A percentile compares a stretch with the other conserved stretches of the same genome.
Evolutionary conservation across 1,140 invertebrate species (phyloP).

Genomic region (Phortica variegata): DNA sequence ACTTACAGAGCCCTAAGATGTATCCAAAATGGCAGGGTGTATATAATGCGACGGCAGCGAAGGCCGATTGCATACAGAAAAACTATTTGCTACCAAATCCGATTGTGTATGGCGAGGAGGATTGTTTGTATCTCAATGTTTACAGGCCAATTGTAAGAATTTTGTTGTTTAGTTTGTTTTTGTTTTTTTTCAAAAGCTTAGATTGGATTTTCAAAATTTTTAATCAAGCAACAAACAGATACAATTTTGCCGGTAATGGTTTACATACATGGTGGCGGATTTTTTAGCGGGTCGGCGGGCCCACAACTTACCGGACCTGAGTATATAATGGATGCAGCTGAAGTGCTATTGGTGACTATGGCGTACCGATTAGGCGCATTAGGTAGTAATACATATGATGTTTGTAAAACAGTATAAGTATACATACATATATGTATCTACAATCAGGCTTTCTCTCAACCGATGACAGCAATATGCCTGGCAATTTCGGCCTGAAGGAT

Average conservation of each 20-base stretch:
- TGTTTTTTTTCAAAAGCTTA: too few relatives aligned
- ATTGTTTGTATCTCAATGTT: constrained; percentile 67
- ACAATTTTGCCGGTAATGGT: constrained; percentile 56
- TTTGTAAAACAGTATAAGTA: not conserved
- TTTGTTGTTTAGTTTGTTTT: too few relatives aligned
- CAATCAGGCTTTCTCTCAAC: constrained; percentile 52
- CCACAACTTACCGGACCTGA: constrained; percentile 53
- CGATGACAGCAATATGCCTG: constrained; percentile 48
- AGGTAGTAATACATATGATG: constrained; percentile 24
- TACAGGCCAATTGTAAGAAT: constrained; percentile 61
- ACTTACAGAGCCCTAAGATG: constrained; percentile 42
- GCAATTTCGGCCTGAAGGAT: constrained; percentile 65
- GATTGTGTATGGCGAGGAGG: constrained; percentile 57
- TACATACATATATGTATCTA: not conserved
- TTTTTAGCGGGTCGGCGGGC: constrained; percentile 51
- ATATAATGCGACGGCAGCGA: constrained; percentile 34
- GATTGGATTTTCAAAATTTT: not conserved
- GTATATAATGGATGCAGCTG: constrained; percentile 48
- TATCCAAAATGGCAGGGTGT: constrained; percentile 28
- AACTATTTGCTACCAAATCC: constrained; percentile 47
- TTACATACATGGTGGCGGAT: constrained; percentile 59
- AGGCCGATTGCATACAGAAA: constrained; percentile 48
- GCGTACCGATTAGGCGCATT: constrained; percentile 46
- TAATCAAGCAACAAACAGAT: not conserved
- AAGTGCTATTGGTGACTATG: constrained; percentile 47